Base-by-base conservation (phyloP, 1,140 invertebrate species). In the Amyelois transitella region DNA sequence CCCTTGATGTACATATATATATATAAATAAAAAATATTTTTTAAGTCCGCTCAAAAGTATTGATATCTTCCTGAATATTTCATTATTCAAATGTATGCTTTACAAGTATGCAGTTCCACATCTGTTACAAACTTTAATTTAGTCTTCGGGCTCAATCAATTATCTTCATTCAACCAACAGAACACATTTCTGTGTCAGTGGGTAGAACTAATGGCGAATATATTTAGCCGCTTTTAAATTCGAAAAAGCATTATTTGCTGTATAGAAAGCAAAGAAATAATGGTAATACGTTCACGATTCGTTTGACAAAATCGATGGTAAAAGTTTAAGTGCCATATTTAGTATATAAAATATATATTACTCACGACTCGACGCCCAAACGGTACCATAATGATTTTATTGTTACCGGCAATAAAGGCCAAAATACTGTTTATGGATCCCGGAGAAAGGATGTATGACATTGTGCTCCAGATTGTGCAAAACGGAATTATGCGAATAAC, bases 131-230 rank as follows among this genome's bases (percentile, higher is more conserved):
- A 14, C 32, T 8, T 38, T 38, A 14, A 66, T 68, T 70, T 69
- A n/a, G 56, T 58, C 58, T 53, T 62, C 48, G 52, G 25, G 56
- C 57, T 68, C 43, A 55, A 66, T 66, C 64, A 71, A 72, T 70
- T 72, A 71, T 71, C 60, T 51, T 55, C 49, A 64, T 61, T 69
- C 61, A 62, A 48, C 45, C 22, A 58, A 38, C 32, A 38, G 7
- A 62, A 55, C 60, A 50, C 54, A 62, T 60, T 70, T 65, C 57
- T 65, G 60, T 70, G 71, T 69, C 59, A 71, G 59, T 66, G 32
- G 59, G 62, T 70, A 64, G 57, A 44, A 56, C 53, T 69, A 69
- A 65, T 65, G 62, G 51, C 44, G 55, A 55, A 50, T 48, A 45
- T 48, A 48, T 48, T 48, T 48, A 48, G 45, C 45, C 21, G 32